These are phyloP conservation scores for cattle (Bos taurus) DNA, from an alignment of 2,113 vertebrate genomes.

Conservation along the genomic window DNA sequence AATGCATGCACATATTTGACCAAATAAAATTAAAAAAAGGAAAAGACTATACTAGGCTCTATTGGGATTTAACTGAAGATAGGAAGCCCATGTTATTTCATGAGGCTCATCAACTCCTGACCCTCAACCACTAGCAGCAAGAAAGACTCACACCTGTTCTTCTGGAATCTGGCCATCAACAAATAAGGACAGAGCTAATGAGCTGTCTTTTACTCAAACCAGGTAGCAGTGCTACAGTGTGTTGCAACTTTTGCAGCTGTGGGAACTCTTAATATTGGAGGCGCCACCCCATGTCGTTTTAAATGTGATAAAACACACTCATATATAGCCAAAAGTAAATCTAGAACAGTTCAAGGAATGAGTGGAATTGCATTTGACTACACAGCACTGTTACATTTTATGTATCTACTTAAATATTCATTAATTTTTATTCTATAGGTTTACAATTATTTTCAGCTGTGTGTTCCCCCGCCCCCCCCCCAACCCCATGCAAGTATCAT, in stretches of 20 bases:
- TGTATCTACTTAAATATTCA: neutral
- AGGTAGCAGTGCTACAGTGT: neutral
- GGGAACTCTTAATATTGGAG: neutral
- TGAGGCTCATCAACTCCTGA: neutral
- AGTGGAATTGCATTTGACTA: neutral
- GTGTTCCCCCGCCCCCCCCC: neutral
- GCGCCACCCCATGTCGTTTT: neutral
- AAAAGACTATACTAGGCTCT: neutral
- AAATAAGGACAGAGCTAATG: neutral
- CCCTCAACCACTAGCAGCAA: neutral
- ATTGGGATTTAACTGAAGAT: neutral
- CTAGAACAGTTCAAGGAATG: neutral
- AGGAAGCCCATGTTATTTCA: neutral
- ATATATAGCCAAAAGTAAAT: neutral
- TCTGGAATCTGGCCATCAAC: neutral
- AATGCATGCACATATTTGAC: neutral
- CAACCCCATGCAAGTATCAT: neutral
- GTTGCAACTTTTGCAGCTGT: neutral
- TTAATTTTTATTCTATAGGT: neutral
- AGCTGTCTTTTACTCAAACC: neutral
- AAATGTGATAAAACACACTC: neutral
- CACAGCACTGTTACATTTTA: neutral
- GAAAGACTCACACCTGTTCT: neutral
- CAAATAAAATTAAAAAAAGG: neutral
- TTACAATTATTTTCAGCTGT: neutral